These are phyloP conservation scores for Hydraecia micacea DNA, from an alignment of 2,888 invertebrate species.

Conservation along the genomic window DNA sequence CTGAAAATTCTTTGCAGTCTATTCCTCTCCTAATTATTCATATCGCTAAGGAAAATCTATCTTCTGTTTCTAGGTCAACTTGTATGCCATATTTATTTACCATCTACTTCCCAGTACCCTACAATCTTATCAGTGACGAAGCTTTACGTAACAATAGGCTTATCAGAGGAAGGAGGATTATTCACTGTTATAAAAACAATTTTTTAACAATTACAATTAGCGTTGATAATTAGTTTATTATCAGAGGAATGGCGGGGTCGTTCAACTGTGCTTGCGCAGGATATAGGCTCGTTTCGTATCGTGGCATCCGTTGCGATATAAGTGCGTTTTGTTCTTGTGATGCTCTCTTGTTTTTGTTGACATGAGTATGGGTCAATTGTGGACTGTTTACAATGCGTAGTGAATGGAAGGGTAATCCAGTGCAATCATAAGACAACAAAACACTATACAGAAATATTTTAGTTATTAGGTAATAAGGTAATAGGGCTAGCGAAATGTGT, in stretches of 20 bases:
- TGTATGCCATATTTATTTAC: slow-evolving; percentile 23
- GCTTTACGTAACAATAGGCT: slow-evolving; percentile 37
- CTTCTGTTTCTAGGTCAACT: slow-evolving; percentile 12
- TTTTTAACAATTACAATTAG: slow-evolving; percentile 68
- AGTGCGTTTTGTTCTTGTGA: slow-evolving; percentile 65
- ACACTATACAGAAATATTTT: neutral
- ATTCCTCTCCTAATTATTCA: slow-evolving; percentile 2
- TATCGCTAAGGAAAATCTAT: slow-evolving; percentile 14
- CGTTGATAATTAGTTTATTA: slow-evolving; percentile 76
- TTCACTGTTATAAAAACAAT: slow-evolving; percentile 48
- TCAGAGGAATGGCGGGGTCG: slow-evolving; percentile 73
- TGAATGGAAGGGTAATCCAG: slow-evolving; percentile 22
- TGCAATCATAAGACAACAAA: slow-evolving; percentile 1
- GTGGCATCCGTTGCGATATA: slow-evolving; percentile 79
- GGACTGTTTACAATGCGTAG: slow-evolving; percentile 35
- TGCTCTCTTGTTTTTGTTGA: slow-evolving; percentile 54
- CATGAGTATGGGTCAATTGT: slow-evolving; percentile 41
- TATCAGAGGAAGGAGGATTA: slow-evolving; percentile 64
- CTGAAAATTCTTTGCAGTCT: neutral
- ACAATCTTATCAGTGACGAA: slow-evolving; percentile 57
- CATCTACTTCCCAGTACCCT: slow-evolving; percentile 30
- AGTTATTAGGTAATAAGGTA: too few relatives aligned
- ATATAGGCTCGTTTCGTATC: slow-evolving; percentile 80
- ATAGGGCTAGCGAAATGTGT: neutral
- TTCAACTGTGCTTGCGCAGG: slow-evolving; percentile 78